phyloP scores from a whole-genome alignment of 2,797 vertebrate genomes.

The Melanogrammus aeglefinus region DNA sequence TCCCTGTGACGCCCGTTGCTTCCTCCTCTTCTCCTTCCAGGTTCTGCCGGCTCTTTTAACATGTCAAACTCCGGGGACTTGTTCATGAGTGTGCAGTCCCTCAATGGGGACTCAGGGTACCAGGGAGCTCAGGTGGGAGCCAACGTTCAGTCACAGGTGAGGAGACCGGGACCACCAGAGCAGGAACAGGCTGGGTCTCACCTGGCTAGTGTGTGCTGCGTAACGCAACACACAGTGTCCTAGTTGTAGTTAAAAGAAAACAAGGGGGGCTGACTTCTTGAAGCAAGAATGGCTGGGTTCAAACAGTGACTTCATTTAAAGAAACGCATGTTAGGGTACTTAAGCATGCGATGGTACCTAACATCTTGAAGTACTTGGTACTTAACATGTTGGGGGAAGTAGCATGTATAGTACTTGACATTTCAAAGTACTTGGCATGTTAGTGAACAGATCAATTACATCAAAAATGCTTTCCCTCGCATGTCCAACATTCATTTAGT shows the following conservation, averaged over 20 bases:
- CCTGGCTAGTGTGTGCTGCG: neutral
- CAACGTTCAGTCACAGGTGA: conserved; percentile 99
- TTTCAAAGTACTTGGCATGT: neutral
- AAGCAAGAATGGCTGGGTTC: neutral
- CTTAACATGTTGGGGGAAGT: neutral
- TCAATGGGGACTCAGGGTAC: conserved; percentile 98
- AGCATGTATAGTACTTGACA: neutral
- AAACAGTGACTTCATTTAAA: neutral
- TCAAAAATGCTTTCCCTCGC: neutral
- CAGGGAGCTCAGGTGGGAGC: conserved; percentile 99
- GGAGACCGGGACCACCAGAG: conserved; percentile 35
- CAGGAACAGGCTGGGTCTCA: neutral
- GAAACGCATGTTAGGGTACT: neutral
- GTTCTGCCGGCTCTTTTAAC: conserved; percentile 99
- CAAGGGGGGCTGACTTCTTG: neutral
- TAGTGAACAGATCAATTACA: neutral
- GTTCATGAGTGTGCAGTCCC: conserved; percentile 99
- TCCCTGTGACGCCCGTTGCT: conserved; percentile 69
- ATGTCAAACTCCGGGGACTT: conserved; percentile 99
- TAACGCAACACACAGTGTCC: neutral
- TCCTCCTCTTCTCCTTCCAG: conserved; percentile 91
- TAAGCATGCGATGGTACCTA: neutral
- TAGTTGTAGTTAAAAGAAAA: neutral
- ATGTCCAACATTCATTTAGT: neutral
- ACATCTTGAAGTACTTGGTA: neutral